Evolutionary conservation across 2,797 vertebrate species (phyloP).

Genomic region (Distichodus sexfasciatus): DNA sequence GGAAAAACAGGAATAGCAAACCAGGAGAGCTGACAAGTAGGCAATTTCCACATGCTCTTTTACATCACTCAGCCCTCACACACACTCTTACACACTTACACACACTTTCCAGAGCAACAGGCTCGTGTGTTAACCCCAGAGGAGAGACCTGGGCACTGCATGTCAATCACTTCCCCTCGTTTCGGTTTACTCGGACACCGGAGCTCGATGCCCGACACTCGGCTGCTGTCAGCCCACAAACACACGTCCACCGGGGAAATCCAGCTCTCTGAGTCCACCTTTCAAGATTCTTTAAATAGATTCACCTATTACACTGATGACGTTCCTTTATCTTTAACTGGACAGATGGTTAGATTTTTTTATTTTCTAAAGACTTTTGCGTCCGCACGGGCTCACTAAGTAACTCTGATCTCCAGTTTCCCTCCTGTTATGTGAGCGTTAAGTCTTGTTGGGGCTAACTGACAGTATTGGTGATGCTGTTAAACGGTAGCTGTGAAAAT

Average conservation of each 20-base stretch:
- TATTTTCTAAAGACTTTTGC: no score
- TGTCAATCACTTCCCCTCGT: conserved; percentile 27
- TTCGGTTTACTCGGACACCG: conserved; percentile 4
- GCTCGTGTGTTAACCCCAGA: conserved; percentile 15
- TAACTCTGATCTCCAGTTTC: conserved; percentile 23
- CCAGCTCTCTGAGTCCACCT: background rate
- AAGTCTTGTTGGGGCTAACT: no score
- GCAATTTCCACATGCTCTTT: conserved; percentile 21
- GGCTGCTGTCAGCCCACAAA: background rate
- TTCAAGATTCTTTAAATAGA: no score
- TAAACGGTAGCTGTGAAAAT: no score
- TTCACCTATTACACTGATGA: background rate
- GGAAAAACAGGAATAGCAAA: conserved; percentile 33
- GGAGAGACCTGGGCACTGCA: conserved; percentile 3
- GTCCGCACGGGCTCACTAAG: background rate
- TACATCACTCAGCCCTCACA: conserved; percentile 12
- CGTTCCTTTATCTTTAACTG: no score
- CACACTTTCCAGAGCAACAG: background rate
- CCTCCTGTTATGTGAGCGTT: conserved; percentile 26
- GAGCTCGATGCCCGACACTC: background rate
- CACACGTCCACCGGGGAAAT: background rate
- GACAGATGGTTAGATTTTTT: no score
- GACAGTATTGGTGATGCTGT: no score
- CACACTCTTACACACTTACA: conserved; percentile 4
- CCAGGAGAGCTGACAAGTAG: conserved; percentile 37